Percentiles rank a stretch among this genome's conserved stretches.
phyloP scores from a whole-genome alignment of 1,140 invertebrate species.

The Drosophila kanapiae region DNA sequence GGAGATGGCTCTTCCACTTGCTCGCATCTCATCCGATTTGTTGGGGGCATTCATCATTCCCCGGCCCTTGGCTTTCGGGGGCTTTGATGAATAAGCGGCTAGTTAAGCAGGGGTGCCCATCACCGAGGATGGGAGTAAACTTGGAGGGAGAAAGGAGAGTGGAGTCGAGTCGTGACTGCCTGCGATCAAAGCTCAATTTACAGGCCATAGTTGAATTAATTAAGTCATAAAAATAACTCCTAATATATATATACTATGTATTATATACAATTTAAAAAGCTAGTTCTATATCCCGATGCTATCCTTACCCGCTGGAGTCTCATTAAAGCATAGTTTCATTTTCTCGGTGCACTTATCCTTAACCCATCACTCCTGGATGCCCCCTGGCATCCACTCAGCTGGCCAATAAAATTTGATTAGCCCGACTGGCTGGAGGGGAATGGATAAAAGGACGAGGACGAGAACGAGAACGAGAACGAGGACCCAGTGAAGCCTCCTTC shows the following conservation, averaged over 20 bases:
- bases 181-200: slow-evolving; percentile 59
- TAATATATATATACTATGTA: neutral
- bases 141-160: neutral
- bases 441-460: neutral
- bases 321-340: slow-evolving; percentile 7
- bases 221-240: neutral
- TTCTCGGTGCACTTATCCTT: slow-evolving; percentile 11
- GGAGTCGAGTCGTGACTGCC: neutral
- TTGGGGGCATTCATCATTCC: slow-evolving; percentile 73
- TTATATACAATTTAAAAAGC: neutral
- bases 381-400: slow-evolving; percentile 31
- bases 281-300: neutral
- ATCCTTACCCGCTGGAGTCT: neutral
- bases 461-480: neutral
- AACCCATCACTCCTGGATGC: slow-evolving; percentile 23
- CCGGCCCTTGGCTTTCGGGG: slow-evolving; percentile 16
- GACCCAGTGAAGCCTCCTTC: neutral
- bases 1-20: slow-evolving; percentile 28
- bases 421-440: slow-evolving; percentile 10
- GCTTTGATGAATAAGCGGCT: slow-evolving; percentile 70
- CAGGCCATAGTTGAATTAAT: slow-evolving; percentile 5
- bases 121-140: neutral
- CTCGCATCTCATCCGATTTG: slow-evolving; percentile 46
- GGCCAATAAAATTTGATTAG: slow-evolving; percentile 78
- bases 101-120: slow-evolving; percentile 45